Percentiles rank a stretch among this genome's conserved stretches.
These are phyloP conservation scores for Asarcornis scutulata DNA, from an alignment of 2,113 vertebrate genomes.

Conservation along the genomic window DNA sequence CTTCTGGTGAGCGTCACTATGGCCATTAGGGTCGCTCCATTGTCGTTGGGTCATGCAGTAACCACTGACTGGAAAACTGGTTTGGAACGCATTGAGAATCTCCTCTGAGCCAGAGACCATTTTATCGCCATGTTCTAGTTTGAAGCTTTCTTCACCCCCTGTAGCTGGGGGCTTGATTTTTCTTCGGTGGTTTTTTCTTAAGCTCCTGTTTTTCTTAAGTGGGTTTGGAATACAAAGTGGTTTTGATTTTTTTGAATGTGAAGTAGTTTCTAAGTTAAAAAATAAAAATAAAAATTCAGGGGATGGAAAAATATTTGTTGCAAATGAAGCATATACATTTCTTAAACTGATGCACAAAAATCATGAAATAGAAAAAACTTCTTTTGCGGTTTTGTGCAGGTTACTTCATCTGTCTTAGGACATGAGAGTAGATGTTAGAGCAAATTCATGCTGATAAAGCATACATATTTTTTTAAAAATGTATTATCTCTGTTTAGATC, in stretches of 20 bases:
- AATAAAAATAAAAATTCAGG: neutral
- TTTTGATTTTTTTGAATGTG: neutral
- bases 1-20: neutral
- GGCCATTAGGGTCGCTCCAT: neutral
- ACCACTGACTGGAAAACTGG: neutral
- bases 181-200: neutral
- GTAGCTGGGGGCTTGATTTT: neutral
- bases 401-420: neutral
- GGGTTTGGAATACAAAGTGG: neutral
- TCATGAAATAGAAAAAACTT: neutral
- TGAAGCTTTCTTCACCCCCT: neutral
- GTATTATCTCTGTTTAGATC: conserved; percentile 1
- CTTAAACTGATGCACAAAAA: neutral
- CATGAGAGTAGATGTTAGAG: neutral
- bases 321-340: neutral
- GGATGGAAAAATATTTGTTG: neutral
- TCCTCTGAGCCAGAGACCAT: neutral
- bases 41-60: neutral
- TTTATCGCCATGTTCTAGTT: neutral
- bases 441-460: neutral
- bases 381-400: neutral
- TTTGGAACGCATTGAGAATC: neutral
- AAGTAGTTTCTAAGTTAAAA: neutral
- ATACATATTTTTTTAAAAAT: neutral
- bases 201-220: neutral